Conservation (phyloP, 2,797 vertebrate species). For the Pangasius mekongensis region DNA sequence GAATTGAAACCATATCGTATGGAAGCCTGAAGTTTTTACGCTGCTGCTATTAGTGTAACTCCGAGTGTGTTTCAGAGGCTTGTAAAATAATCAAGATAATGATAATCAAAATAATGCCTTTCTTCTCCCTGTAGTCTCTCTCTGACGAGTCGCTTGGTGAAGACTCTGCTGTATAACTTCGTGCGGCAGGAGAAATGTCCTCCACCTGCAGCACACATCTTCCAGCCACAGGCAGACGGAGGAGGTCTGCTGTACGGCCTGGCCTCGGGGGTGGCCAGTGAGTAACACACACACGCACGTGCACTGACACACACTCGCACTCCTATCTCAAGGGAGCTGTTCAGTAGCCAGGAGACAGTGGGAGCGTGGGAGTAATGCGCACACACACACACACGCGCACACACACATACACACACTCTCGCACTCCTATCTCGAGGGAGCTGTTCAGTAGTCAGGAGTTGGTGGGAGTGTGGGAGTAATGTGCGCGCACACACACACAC, state of each 20-base stretch:
- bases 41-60: background rate
- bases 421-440: background rate
- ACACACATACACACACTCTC: background rate
- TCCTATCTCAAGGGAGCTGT: background rate
- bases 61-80: background rate
- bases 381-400: background rate
- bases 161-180: constrained; percentile 97
- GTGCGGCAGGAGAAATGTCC: constrained; percentile 97
- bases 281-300: constrained; percentile 60
- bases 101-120: too few relatives aligned
- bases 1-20: background rate
- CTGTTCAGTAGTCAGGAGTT: background rate
- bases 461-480: background rate
- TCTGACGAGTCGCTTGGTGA: constrained; percentile 93
- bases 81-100: too few relatives aligned
- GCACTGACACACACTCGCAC: background rate
- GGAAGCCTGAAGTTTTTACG: background rate
- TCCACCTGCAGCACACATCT: constrained; percentile 83
- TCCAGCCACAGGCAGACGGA: constrained; percentile 86
- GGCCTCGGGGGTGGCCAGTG: constrained; percentile 96
- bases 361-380: too few relatives aligned
- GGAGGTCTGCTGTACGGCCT: constrained; percentile 92
- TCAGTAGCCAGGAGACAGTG: background rate
- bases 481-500: background rate
- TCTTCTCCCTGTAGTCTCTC: constrained; percentile 77